These are phyloP conservation scores for Trachops cirrhosus DNA, from an alignment of 2,797 vertebrate species.

Conservation along the genomic window DNA sequence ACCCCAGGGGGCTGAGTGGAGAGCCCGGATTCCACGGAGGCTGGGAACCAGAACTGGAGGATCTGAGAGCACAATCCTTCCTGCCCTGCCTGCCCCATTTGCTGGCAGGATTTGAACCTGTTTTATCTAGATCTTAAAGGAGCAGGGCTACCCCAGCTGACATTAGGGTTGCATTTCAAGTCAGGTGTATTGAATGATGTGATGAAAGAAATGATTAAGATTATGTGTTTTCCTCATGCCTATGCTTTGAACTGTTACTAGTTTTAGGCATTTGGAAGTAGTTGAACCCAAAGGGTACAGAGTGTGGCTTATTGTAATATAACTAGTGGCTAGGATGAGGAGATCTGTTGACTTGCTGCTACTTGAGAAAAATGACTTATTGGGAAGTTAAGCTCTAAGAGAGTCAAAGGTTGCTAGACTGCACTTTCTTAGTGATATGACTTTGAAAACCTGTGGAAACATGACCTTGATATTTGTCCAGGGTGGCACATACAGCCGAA, in stretches of 20 bases:
- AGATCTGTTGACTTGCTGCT: not conserved
- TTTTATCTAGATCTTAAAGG: not conserved
- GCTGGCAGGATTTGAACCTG: not conserved
- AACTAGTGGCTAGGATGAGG: not conserved
- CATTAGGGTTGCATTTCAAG: not conserved
- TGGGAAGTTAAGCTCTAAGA: not conserved
- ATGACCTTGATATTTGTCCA: not conserved
- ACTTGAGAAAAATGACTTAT: not conserved
- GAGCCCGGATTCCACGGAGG: not conserved
- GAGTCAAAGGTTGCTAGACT: not conserved
- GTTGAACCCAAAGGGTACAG: not conserved
- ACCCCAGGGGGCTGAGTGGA: not conserved
- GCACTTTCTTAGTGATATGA: not conserved
- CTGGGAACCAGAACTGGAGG: not conserved
- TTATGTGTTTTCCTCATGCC: not conserved
- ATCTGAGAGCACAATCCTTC: not conserved
- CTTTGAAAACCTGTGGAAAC: not conserved
- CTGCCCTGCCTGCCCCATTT: not conserved
- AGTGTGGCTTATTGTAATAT: not conserved
- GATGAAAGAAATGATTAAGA: not conserved
- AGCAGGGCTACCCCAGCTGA: not conserved
- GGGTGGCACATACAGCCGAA: not conserved
- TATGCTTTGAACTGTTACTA: not conserved
- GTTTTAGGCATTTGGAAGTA: not conserved
- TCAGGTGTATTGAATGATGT: not conserved